Evolutionary conservation across 2,113 vertebrate species (phyloP), one percentile per base, ranked within the genome.

Genomic region (Stictonetta naevosa): DNA sequence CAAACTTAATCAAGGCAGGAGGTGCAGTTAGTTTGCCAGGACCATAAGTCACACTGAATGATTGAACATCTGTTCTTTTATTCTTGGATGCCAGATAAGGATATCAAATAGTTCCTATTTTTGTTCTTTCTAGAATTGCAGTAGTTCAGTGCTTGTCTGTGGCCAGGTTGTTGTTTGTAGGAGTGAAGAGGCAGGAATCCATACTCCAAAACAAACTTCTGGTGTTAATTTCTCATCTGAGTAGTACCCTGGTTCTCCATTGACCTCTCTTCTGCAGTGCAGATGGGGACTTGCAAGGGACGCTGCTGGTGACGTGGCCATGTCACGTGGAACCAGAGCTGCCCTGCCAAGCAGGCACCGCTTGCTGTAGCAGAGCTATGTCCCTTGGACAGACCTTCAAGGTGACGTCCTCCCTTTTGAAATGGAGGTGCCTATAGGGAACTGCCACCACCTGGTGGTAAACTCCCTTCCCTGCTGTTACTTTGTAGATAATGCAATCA

Each of bases 261-360:
- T 79, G 69, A 60, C 11, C 15, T 38, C 12, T 59, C n/a, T 73
- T 58, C 10, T 2, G 23, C 71, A 42, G 42, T 75, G 42, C 3
- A 10, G 29, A 13, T 9, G 29, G 13, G 44, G 50, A 23, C 20
- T 4, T 2, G 7, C 0, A 7, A 38, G 33, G 42, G 40, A 13
- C 12, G 11, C 60, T 5, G 46, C 68, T 93, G 79, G 29, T 25
- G 16, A 55, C 29, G 2, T 69, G 59, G 25, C 19, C 0, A 0
- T 52, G 44, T 74, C 0, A 0, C 15, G 4, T 42, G 48, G 67
- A 86, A 79, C 42, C 34, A 44, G 55, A 71, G 73, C 72, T 86
- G 40, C 44, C 9, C 34, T 88, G 56, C 31, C 42, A 46, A 36
- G n/a, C 1, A 0, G 63, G 84, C 8, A 4, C 34, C 1, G 1